Percentiles rank a stretch among this genome's conserved stretches.
These are phyloP conservation scores for Cyanocitta stelleri DNA, from an alignment of 2,113 vertebrate genomes.

Conservation along the genomic window DNA sequence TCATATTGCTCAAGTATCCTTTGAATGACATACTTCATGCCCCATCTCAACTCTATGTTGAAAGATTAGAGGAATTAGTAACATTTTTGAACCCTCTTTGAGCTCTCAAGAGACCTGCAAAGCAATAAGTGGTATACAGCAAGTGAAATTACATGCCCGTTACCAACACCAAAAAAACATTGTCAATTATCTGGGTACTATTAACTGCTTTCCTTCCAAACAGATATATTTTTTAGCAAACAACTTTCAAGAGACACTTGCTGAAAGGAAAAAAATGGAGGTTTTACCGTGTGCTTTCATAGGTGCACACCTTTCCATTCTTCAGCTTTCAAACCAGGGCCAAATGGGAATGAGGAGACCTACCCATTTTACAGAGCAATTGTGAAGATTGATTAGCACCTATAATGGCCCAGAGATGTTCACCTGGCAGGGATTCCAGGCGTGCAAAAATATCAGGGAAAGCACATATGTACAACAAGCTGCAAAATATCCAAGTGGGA, in stretches of 20 bases:
- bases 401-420: background rate
- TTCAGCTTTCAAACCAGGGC: background rate
- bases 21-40: conserved; percentile 58
- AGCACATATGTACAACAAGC: background rate
- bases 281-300: background rate
- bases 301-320: too few relatives aligned
- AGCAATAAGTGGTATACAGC: conserved; percentile 21
- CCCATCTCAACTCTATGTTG: conserved; percentile 15
- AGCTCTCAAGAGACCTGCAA: conserved; percentile 43
- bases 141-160: background rate
- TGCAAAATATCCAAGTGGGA: background rate
- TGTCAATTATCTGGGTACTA: background rate
- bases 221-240: background rate
- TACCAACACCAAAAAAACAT: conserved; percentile 11
- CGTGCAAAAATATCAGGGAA: background rate
- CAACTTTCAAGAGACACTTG: background rate
- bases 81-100: conserved; percentile 32
- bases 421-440: background rate
- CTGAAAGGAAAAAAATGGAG: background rate
- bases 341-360: background rate
- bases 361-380: background rate
- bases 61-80: conserved; percentile 51
- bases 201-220: conserved; percentile 43
- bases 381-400: background rate
- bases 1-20: conserved; percentile 52